Evolutionary conservation across 1,140 invertebrate genomes (phyloP).

Genomic region (Hycleus phaleratus): DNA sequence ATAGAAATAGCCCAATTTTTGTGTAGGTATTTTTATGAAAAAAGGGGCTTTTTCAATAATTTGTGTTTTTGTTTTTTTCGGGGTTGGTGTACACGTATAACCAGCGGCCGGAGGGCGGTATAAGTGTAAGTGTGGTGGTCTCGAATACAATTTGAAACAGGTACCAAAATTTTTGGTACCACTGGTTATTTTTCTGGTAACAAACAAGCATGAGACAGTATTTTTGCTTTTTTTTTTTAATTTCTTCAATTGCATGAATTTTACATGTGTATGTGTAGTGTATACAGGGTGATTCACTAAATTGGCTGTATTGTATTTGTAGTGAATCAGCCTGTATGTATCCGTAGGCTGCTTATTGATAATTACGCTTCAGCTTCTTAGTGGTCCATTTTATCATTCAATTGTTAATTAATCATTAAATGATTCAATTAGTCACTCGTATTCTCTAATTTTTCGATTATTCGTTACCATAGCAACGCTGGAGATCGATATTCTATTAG

Average conservation of each 20-base stretch:
- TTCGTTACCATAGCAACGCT: no score
- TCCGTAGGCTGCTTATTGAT: no score
- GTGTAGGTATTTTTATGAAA: constrained; percentile 4
- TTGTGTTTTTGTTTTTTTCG: constrained; percentile 48
- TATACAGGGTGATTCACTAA: no score
- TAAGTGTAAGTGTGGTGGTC: constrained; percentile 52
- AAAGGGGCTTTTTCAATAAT: constrained; percentile 21
- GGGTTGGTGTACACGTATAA: constrained; percentile 37
- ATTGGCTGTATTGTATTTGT: no score
- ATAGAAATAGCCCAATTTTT: constrained; percentile 1
- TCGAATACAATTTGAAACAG: constrained; percentile 34
- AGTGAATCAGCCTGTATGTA: no score
- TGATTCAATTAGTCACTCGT: no score
- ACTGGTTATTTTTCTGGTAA: constrained; percentile 26
- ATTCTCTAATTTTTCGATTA: no score
- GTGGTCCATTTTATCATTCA: no score
- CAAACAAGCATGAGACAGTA: constrained; percentile 23
- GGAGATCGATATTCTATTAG: no score
- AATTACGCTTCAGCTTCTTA: no score
- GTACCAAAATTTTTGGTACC: constrained; percentile 14
- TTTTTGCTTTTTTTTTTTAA: constrained; percentile 26
- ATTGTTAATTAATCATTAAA: no score
- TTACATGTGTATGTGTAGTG: no score
- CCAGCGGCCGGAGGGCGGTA: constrained; percentile 48
- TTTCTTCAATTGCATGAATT: constrained; percentile 8